phyloP scores from a whole-genome alignment of 2,888 invertebrate genomes.

The Drosophila hawaiiensis region DNA sequence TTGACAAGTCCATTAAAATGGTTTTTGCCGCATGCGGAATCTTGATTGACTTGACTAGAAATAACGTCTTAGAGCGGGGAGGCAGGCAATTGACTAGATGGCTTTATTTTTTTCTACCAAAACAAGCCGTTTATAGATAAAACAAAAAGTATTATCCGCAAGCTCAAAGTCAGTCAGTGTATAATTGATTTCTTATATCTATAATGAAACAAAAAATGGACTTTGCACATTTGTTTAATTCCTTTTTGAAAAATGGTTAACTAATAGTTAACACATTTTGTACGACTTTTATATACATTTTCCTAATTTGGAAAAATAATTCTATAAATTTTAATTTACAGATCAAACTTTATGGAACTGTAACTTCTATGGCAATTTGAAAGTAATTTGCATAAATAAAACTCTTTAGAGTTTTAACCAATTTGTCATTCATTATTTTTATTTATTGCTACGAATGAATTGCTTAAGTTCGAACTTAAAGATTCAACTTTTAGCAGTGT shows the following conservation, averaged over 20 bases:
- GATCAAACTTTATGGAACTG: too few relatives aligned
- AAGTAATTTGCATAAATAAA: not conserved
- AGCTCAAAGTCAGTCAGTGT: not conserved
- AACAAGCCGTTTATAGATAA: not conserved
- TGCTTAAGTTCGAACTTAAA: not conserved
- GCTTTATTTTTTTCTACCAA: slow-evolving; percentile 8
- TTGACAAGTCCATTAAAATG: slow-evolving; percentile 83
- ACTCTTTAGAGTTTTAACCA: not conserved
- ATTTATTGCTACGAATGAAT: not conserved
- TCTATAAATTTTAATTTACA: not conserved
- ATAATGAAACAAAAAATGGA: not conserved
- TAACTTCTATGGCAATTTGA: not conserved
- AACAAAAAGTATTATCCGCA: not conserved
- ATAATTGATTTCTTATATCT: not conserved
- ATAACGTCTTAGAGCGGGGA: slow-evolving; percentile 9
- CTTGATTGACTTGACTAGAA: slow-evolving; percentile 48
- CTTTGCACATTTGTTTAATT: not conserved
- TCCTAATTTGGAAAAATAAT: not conserved
- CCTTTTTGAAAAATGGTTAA: not conserved
- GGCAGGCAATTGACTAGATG: slow-evolving; percentile 2
- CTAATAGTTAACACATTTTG: not conserved
- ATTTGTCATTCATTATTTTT: not conserved
- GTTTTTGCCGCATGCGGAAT: slow-evolving; percentile 40
- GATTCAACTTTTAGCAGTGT: not conserved
- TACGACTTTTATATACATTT: not conserved